Conservation (phyloP, 2,888 invertebrate genomes). For the Venusia cambrica region DNA sequence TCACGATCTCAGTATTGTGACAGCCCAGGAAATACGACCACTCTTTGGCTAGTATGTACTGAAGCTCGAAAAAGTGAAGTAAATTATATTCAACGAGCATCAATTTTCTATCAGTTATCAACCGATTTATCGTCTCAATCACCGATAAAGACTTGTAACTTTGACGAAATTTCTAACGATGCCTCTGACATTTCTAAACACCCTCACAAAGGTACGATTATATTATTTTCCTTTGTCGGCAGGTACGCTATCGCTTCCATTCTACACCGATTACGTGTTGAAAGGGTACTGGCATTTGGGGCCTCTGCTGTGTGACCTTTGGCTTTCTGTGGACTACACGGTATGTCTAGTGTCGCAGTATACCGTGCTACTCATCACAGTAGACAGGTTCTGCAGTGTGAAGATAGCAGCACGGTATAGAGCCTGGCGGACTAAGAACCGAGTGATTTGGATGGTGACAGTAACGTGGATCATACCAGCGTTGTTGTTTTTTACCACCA, state of each 20-base stretch:
- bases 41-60: too few species aligned
- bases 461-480: constrained; percentile 99
- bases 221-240: constrained; percentile 50
- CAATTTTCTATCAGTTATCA: too few species aligned
- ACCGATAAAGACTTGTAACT: constrained; percentile 19
- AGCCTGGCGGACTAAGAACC: constrained; percentile 96
- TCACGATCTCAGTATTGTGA: too few species aligned
- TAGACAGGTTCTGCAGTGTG: constrained; percentile 99
- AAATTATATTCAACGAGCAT: too few species aligned
- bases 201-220: constrained; percentile 24
- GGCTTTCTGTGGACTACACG: constrained; percentile 99
- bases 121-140: too few species aligned
- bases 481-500: constrained; percentile 97
- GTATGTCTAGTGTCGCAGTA: constrained; percentile 99
- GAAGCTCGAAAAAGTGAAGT: too few species aligned
- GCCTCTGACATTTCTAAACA: constrained; percentile 25
- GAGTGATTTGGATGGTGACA: constrained; percentile 97
- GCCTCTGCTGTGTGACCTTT: constrained; percentile 96
- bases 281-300: constrained; percentile 99
- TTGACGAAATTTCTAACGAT: constrained; percentile 22
- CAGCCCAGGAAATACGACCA: too few species aligned
- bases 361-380: constrained; percentile 98
- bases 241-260: constrained; percentile 99
- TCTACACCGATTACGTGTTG: constrained; percentile 98
- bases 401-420: constrained; percentile 98